Base-by-base conservation (phyloP, 2,888 invertebrate species). In the Hirtodrosophila duncani region DNA sequence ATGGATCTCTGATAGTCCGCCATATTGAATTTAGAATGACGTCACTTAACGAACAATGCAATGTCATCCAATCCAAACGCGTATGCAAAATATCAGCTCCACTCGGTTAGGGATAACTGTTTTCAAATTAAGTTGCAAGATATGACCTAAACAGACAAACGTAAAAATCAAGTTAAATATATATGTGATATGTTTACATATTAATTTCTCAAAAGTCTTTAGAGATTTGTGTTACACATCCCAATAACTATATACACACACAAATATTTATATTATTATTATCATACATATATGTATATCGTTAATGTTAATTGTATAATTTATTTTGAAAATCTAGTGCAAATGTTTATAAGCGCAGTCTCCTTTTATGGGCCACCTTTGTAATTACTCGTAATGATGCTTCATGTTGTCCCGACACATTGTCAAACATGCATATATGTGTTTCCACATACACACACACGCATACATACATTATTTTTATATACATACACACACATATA, bases 241-340 rank as follows among this genome's bases (percentile, higher is more conserved):
- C n/a, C n/a, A n/a, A n/a, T n/a, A n/a, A n/a, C n/a, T 31, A 34
- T 49, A 24, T 30, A 18, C 46, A 30, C 29, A 34, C 13, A 36
- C 21, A 29, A 23, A 34, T 62, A 56, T 38, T 37, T 50, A 53
- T 59, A 55, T 55, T 26, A 30, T 18, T 13, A 38, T 50, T 26
- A 51, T 36, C 42, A 41, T 66, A 38, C 14, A 43, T 37, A 21
- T 46, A 29, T 63, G 56, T 51, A 57, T 67, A 48, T 69, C 67
- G 80, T 81, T 81, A 72, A 69, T 57, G 63, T 72, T 80, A 67
- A 67, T 66, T 75, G 60, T 70, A 62, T 81, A 68, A 81, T 79
- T 79, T 81, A 81, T 68, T 55, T 57, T 55, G 51, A 41, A 62
- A 41, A 29, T 24, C 38, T 55, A 52, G 44, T 62, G 67, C 53